These are phyloP conservation scores for Tapirus indicus DNA, from an alignment of 2,797 vertebrate species.

Conservation along the genomic window DNA sequence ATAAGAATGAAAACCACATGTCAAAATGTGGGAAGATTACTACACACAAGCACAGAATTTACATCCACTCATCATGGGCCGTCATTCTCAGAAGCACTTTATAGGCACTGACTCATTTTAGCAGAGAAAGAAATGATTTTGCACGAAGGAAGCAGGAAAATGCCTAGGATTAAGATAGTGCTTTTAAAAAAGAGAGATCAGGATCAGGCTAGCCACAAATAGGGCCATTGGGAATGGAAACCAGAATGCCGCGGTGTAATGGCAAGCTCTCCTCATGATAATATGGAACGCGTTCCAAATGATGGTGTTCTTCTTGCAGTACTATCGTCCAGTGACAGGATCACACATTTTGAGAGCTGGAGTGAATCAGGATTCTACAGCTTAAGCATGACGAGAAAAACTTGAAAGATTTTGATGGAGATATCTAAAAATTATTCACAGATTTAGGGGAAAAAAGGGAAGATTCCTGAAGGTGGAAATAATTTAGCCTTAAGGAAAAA, in stretches of 20 bases:
- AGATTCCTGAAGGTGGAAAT: background rate
- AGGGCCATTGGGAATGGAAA: background rate
- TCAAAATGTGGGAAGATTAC: no score
- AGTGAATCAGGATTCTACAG: background rate
- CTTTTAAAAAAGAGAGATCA: background rate
- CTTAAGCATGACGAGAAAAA: background rate
- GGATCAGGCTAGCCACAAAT: background rate
- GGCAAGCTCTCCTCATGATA: background rate
- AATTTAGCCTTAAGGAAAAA: background rate
- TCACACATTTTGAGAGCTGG: background rate
- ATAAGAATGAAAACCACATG: background rate
- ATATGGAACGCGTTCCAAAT: accelerated
- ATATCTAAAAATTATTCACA: background rate
- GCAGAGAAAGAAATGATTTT: background rate
- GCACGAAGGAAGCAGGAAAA: background rate
- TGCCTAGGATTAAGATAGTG: background rate
- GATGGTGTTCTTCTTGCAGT: accelerated
- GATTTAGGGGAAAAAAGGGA: background rate
- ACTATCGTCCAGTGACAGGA: accelerated
- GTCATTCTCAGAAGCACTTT: background rate
- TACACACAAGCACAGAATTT: background rate
- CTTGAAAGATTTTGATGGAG: background rate
- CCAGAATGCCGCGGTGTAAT: accelerated
- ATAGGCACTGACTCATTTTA: background rate
- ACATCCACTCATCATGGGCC: background rate